These are phyloP conservation scores for Drosophila ananassae DNA, from an alignment of 1,140 invertebrate genomes.

Conservation along the genomic window DNA sequence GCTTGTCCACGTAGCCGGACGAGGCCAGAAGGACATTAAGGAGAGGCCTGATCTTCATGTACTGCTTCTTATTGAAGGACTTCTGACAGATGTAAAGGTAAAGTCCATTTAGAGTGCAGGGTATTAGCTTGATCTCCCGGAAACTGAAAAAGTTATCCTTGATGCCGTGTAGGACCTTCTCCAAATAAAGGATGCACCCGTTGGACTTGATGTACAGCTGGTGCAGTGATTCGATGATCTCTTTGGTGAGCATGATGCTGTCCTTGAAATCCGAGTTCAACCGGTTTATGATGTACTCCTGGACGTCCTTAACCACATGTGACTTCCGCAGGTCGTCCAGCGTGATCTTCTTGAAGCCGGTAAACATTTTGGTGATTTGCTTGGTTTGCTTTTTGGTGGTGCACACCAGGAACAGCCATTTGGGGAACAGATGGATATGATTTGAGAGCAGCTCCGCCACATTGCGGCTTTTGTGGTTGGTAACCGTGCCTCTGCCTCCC, in stretches of 20 bases:
- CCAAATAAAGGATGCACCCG: constrained; percentile 96
- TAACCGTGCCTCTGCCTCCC: constrained; percentile 80
- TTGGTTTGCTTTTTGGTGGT: constrained; percentile 94
- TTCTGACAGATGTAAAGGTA: constrained; percentile 98
- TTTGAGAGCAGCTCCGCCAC: constrained; percentile 94
- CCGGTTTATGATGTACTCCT: constrained; percentile 96
- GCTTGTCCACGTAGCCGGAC: constrained; percentile 91
- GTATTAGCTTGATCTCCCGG: constrained; percentile 93
- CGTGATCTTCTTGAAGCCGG: constrained; percentile 96
- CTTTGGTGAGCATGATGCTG: constrained; percentile 85
- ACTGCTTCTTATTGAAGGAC: constrained; percentile 94
- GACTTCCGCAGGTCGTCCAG: constrained; percentile 95
- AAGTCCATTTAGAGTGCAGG: constrained; percentile 96
- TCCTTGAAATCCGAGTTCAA: constrained; percentile 90
- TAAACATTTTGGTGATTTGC: constrained; percentile 94
- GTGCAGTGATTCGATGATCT: constrained; percentile 97
- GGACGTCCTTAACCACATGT: constrained; percentile 95
- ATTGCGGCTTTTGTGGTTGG: constrained; percentile 87
- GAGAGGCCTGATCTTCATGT: constrained; percentile 91
- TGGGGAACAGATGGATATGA: constrained; percentile 96
- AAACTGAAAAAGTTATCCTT: constrained; percentile 96
- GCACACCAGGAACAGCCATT: constrained; percentile 96
- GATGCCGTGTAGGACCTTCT: constrained; percentile 96
- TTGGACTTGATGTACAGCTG: constrained; percentile 98
- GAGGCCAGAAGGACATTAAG: constrained; percentile 95